Conservation (phyloP, 1,140 invertebrate species). For the Drosophila pseudoobscura region DNA sequence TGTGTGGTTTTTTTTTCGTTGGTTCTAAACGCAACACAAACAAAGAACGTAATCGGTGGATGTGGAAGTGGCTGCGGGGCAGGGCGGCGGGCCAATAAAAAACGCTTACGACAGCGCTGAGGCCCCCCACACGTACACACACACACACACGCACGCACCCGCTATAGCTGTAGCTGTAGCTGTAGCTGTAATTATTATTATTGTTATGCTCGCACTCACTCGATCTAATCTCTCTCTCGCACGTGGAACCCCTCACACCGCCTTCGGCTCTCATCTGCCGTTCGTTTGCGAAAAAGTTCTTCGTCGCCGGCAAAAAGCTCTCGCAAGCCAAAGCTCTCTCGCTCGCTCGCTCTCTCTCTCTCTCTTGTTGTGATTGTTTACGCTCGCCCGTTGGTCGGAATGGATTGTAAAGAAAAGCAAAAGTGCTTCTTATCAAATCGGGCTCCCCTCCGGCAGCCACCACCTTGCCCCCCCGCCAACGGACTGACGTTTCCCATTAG, state of each 20-base stretch:
- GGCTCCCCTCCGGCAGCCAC: not conserved
- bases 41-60: slow-evolving; percentile 4
- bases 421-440: slow-evolving; percentile 70
- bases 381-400: not conserved
- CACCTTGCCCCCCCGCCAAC: not conserved
- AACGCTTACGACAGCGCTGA: slow-evolving; percentile 68
- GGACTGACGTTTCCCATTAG: slow-evolving; percentile 13
- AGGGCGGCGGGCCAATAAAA: slow-evolving; percentile 60
- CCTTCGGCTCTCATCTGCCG: slow-evolving; percentile 16
- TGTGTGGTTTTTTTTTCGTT: slow-evolving; percentile 40
- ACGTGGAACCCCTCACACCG: slow-evolving; percentile 23
- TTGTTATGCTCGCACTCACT: slow-evolving; percentile 38
- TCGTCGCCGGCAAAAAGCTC: slow-evolving; percentile 61
- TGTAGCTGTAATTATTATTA: slow-evolving; percentile 71
- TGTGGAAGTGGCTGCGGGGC: not conserved
- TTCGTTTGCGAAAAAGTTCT: slow-evolving; percentile 76
- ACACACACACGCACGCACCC: slow-evolving; percentile 3
- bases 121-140: slow-evolving; percentile 37
- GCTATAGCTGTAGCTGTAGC: no score
- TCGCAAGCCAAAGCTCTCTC: slow-evolving; percentile 24
- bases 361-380: slow-evolving; percentile 11
- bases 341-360: not conserved
- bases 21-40: slow-evolving; percentile 15
- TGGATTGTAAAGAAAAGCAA: slow-evolving; percentile 52
- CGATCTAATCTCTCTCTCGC: slow-evolving; percentile 37